These are phyloP conservation scores for Alces alces DNA, from an alignment of 2,113 vertebrate species.

Conservation along the genomic window DNA sequence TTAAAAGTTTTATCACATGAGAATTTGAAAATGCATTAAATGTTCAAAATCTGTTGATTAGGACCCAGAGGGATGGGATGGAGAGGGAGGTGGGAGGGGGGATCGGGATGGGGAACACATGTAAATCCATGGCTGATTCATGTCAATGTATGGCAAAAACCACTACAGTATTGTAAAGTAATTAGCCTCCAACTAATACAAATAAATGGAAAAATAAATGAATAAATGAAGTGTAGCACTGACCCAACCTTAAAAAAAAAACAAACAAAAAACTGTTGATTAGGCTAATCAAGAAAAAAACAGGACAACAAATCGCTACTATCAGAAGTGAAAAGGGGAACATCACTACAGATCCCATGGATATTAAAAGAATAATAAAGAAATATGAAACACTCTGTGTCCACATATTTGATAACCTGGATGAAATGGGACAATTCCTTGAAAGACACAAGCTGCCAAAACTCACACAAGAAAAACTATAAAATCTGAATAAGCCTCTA, in stretches of 20 bases:
- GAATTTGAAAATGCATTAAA: not conserved
- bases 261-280: not conserved
- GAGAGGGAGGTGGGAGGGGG: too few relatives aligned
- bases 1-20: not conserved
- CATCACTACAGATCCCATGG: not conserved
- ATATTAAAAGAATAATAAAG: not conserved
- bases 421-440: not conserved
- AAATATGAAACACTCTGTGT: not conserved
- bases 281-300: not conserved
- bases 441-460: not conserved
- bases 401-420: not conserved
- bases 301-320: not conserved
- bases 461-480: not conserved
- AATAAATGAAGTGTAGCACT: too few relatives aligned
- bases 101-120: too few relatives aligned
- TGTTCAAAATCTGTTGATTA: not conserved
- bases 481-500: not conserved
- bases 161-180: too few relatives aligned
- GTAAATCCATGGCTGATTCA: too few relatives aligned
- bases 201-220: too few relatives aligned
- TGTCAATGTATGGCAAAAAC: too few relatives aligned
- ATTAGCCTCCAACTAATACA: too few relatives aligned
- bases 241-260: not conserved
- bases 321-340: not conserved
- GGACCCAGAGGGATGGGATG: too few relatives aligned